Evolutionary conservation across 2,888 invertebrate species (phyloP).

Genomic region (Rambutsinella grinnellia): DNA sequence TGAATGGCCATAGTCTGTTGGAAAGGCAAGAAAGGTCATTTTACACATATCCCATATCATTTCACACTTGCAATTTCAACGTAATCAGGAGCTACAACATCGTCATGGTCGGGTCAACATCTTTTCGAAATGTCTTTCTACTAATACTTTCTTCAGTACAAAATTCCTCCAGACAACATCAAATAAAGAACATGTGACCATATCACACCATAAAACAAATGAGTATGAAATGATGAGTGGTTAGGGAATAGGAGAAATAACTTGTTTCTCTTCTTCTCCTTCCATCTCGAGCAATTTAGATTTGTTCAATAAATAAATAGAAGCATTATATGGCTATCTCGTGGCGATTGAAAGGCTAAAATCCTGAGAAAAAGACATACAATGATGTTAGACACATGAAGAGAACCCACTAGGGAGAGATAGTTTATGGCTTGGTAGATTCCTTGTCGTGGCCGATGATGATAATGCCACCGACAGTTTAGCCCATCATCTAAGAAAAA

Average conservation of each 20-base stretch:
- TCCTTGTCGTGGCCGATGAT: neutral
- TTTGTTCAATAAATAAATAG: neutral
- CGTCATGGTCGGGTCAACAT: too few relatives aligned
- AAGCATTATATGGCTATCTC: too few relatives aligned
- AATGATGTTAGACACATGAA: too few relatives aligned
- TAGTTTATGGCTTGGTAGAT: neutral
- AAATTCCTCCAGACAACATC: too few relatives aligned
- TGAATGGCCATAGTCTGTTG: neutral
- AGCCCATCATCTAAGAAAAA: too few relatives aligned
- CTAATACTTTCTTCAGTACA: too few relatives aligned
- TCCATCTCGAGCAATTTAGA: neutral
- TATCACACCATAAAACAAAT: slow-evolving; percentile 43
- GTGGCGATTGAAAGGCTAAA: too few relatives aligned
- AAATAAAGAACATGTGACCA: neutral
- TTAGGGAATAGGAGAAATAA: slow-evolving; percentile 38
- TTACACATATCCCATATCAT: neutral
- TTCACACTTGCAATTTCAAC: neutral
- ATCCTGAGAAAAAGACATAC: neutral
- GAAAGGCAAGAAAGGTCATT: neutral
- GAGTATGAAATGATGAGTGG: slow-evolving; percentile 55
- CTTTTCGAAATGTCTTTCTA: too few relatives aligned
- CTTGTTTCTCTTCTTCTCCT: too few relatives aligned
- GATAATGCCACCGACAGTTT: neutral
- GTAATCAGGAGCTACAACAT: too few relatives aligned
- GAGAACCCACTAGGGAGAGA: neutral